Base-by-base conservation (phyloP, 2,888 invertebrate species). In the Halictus ligatus region DNA sequence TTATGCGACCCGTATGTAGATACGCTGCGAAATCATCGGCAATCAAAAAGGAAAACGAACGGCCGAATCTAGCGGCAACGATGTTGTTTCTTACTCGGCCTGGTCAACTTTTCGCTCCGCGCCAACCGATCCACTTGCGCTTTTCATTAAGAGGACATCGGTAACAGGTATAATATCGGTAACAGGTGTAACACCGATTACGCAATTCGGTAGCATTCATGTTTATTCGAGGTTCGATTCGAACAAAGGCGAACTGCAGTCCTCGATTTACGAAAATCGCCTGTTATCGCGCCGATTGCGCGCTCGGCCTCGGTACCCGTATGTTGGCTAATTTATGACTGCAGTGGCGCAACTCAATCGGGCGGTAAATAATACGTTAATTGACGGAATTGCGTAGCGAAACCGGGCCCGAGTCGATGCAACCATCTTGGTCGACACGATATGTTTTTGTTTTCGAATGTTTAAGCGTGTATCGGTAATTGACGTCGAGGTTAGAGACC, bases 251-350 rank as follows among this genome's bases (percentile, higher is more conserved):
- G 35, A 21, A 21, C 43, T 0, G 54, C 71, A 83, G 80, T 76
- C 84, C 88, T 64, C 85, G 72, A 87, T 88, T 88, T 60, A 75
- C 69, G 81, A 71, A 80, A 81, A 86, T 83, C 81, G 75, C 25
- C 29, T 64, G 48, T 83, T 87, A 89, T 81, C 87, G 74, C 72
- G 78, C 85, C 85, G 83, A 71, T 83, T 90, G 50, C 80, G 50
- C 80, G 77, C 58, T 72, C 75, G 46, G 69, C 77, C 73, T 43
- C 82, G 83, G 83, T 91, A 90, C 94, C 94, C 94, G 93, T 93
- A 94, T 94, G 83, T 71, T 85, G 75, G 84, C 86, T 87, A 90
- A 93, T 92, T 92, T 91, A 90, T 89, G 86, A 85, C 84, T 85
- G 71, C 54, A 21, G 73, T 78, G 85, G 64, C 84, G 88, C 86